Evolutionary conservation across 2,797 vertebrate genomes (phyloP), one percentile per base, ranked within the genome.

Genomic region (Scomberomorus guttatus): DNA sequence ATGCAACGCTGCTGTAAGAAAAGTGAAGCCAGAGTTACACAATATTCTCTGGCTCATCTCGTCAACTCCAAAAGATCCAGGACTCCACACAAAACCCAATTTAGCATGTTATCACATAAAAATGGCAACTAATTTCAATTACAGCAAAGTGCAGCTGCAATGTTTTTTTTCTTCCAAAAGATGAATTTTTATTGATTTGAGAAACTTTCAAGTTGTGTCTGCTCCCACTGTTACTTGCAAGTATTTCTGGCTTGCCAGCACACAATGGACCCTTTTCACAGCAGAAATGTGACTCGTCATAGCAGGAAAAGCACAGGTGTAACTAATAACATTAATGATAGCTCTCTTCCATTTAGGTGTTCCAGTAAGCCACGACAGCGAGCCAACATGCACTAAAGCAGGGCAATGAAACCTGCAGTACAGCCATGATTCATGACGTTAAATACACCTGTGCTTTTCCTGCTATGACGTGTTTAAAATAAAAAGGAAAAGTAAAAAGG

Each of bases 1-100:
- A 72, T 80, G 75, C 64, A 79, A 82, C 42, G 22, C 69, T 72
- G 34, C 60, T 37, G 50, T 25, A 12, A 44, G 8, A 2, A 18
- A 50, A 50, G 46, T 48, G 17, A 17, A 48, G 14, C 44, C 15
- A 18, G 44, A 8, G 34, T 15, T 24, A 17, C 27, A 54, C 20
- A 51, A 42, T 18, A 37, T 32, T 52, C 5, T 60, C 15, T 44
- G 13, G 18, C 24, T 62, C 51, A n/a, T n/a, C n/a, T n/a, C n/a
- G n/a, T n/a, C n/a, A 42, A 17, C 24, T 63, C 32, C 6, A 32
- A 60, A 42, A 1, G 3, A 50, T 4, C 5, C 27, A 62, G 12
- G 37, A 34, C 48, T 65, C 10, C n/a, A 51, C 46, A 73, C 32
- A 15, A 55, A 55, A 69, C 22, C 11, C 24, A 57, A 2, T 17